phyloP scores from a whole-genome alignment of 2,888 invertebrate genomes.

The Caradrina clavipalpis region DNA sequence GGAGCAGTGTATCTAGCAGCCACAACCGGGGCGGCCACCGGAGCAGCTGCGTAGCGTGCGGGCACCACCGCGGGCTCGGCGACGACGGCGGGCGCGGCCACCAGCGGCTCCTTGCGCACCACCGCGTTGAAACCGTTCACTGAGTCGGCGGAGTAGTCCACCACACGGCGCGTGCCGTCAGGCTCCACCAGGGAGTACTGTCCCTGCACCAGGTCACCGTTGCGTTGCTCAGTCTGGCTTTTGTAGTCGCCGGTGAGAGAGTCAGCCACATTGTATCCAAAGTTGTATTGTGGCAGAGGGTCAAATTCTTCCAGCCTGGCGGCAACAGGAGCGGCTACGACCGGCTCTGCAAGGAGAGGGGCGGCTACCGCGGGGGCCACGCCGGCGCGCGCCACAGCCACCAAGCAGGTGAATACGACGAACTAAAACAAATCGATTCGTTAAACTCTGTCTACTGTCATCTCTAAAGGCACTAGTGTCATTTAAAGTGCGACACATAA shows the following conservation, averaged over 20 bases:
- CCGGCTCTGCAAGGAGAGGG: conserved; percentile 74
- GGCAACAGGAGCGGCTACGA: conserved; percentile 76
- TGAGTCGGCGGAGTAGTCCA: conserved; percentile 85
- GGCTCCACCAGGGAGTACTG: conserved; percentile 85
- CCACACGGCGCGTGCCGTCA: conserved; percentile 83
- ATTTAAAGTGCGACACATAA: conserved; percentile 68
- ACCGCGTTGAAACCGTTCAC: conserved; percentile 86
- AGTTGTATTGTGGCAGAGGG: conserved; percentile 91
- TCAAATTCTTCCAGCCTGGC: conserved; percentile 88
- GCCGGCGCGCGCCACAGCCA: conserved; percentile 80
- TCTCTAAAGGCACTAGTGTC: conserved; percentile 48
- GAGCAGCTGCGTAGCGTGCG: conserved; percentile 73
- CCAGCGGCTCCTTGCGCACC: conserved; percentile 83
- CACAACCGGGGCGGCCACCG: conserved; percentile 75
- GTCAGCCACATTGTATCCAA: conserved; percentile 86
- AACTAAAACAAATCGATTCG: conserved; percentile 75
- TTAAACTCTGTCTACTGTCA: conserved; percentile 56
- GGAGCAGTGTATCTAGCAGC: conserved; percentile 73
- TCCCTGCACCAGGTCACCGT: conserved; percentile 89
- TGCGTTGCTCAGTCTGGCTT: conserved; percentile 87
- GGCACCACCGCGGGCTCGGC: conserved; percentile 79
- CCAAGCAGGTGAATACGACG: conserved; percentile 83
- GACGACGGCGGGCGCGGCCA: conserved; percentile 81
- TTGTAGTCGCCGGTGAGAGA: conserved; percentile 87
- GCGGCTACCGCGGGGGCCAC: conserved; percentile 73